Conservation (phyloP, 2,113 vertebrate species). For the Nestor notabilis region DNA sequence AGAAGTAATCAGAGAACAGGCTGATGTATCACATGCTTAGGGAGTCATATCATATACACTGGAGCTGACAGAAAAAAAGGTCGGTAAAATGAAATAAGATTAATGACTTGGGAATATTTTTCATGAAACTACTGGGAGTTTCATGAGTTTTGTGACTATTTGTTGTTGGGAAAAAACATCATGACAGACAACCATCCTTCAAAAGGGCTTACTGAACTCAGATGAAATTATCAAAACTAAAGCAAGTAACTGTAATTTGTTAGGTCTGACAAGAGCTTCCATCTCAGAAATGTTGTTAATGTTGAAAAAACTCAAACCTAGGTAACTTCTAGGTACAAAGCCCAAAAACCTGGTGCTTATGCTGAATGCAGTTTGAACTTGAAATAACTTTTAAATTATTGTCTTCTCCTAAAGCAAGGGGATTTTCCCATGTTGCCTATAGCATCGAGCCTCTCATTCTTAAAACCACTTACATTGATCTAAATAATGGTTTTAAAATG, state of each 20-base stretch:
- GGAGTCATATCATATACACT: neutral
- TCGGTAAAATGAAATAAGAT: neutral
- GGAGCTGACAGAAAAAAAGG: constrained; percentile 37
- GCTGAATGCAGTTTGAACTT: neutral
- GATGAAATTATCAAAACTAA: neutral
- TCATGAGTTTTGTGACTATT: neutral
- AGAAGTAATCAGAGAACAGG: neutral
- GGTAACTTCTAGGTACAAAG: neutral
- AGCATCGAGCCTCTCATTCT: rapidly evolving
- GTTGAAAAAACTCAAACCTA: neutral
- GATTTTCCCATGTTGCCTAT: neutral
- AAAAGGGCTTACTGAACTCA: neutral
- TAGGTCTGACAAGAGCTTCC: neutral
- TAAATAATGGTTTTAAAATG: neutral
- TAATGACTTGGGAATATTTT: neutral
- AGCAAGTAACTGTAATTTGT: neutral
- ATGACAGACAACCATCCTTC: neutral
- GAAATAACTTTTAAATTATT: neutral
- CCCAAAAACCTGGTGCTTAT: neutral
- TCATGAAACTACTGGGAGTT: neutral
- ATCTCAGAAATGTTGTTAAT: neutral
- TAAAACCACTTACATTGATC: neutral
- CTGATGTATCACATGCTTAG: constrained; percentile 30
- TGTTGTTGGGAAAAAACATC: neutral
- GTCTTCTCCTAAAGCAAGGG: neutral